Conservation (phyloP, 2,888 invertebrate genomes). For the Tolmerus cingulatus region DNA sequence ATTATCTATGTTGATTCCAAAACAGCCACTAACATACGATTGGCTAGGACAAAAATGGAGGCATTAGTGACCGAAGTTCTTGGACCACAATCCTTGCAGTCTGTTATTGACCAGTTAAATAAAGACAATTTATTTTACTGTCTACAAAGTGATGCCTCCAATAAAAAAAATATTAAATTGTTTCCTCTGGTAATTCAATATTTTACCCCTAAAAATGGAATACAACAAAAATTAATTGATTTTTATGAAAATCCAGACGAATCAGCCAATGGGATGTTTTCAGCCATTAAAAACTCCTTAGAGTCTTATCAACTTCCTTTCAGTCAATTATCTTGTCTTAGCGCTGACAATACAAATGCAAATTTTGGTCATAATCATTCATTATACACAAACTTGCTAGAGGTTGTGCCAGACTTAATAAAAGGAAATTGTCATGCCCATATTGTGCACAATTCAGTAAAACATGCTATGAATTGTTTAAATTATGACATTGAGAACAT, state of each 20-base stretch:
- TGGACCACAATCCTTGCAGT: no score
- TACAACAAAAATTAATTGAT: no score
- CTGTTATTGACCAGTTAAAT: no score
- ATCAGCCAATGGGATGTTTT: neutral
- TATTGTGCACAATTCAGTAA: neutral
- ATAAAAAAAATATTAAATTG: no score
- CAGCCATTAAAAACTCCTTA: neutral
- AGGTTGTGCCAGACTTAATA: neutral
- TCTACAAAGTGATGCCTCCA: no score
- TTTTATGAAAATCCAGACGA: neutral
- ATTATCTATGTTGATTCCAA: no score
- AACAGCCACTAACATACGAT: no score
- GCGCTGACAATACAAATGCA: neutral
- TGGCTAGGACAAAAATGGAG: no score
- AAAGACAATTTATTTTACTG: no score
- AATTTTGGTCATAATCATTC: neutral
- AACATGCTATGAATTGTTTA: neutral
- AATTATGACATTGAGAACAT: constrained; percentile 26
- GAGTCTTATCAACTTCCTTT: neutral
- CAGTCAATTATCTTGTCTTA: neutral
- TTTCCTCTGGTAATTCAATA: no score
- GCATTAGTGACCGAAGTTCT: no score
- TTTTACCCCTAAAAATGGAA: no score
- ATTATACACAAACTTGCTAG: neutral
- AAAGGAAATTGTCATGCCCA: neutral